Conservation (phyloP, 2,797 vertebrate species). For the Platalea minor region DNA sequence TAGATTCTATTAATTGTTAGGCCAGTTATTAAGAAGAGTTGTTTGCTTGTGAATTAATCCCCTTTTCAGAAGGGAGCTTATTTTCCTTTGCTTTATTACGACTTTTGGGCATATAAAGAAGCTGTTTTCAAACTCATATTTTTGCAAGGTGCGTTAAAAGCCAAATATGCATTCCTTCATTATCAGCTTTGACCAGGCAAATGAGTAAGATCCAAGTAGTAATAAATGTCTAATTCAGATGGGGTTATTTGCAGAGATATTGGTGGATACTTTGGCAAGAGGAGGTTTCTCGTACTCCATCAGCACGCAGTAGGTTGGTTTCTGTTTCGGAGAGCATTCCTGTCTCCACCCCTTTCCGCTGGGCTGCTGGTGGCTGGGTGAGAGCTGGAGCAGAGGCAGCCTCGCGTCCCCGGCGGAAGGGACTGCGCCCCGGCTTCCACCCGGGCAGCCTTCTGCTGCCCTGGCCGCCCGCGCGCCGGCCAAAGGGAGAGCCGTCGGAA, state of each 20-base stretch:
- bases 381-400: neutral
- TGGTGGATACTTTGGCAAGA: neutral
- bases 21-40: neutral
- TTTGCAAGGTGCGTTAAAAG: neutral
- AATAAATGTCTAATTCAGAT: neutral
- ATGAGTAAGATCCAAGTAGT: neutral
- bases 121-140: neutral
- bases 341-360: neutral
- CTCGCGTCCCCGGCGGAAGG: neutral
- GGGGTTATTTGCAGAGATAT: neutral
- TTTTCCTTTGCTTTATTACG: neutral
- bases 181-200: neutral
- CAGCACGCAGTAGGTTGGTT: neutral
- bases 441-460: neutral
- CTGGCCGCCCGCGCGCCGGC: accelerated
- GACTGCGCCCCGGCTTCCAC: neutral
- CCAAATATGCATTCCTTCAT: neutral
- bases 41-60: neutral
- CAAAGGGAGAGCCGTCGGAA: too few relatives aligned
- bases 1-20: neutral
- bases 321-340: neutral
- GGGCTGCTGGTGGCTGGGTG: neutral
- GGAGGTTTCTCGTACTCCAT: neutral
- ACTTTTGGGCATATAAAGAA: neutral
- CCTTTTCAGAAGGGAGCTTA: neutral